Percentiles rank a stretch among this genome's conserved stretches.
These are phyloP conservation scores for Drosophila teissieri DNA, from an alignment of 1,140 invertebrate species.

Conservation along the genomic window DNA sequence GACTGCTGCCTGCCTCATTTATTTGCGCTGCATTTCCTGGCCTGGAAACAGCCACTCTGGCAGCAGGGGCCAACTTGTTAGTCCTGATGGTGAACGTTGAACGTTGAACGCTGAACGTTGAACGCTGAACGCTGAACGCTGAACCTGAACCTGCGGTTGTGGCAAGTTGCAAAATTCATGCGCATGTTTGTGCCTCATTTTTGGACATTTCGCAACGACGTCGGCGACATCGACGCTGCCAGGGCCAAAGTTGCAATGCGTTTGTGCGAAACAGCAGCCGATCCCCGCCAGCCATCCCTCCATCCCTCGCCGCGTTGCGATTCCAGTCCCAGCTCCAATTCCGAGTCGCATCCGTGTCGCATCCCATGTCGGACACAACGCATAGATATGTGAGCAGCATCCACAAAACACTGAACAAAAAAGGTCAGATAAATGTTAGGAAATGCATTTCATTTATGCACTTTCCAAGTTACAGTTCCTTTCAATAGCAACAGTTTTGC, in stretches of 20 bases:
- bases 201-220: conserved; percentile 67
- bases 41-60: conserved; percentile 17
- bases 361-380: conserved; percentile 52
- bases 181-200: conserved; percentile 80
- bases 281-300: conserved; percentile 6
- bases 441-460: too few relatives aligned
- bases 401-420: conserved; percentile 9
- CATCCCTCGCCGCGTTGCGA: conserved; percentile 15
- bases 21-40: conserved; percentile 76
- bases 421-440: background rate
- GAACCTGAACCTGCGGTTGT: conserved; percentile 23
- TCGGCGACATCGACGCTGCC: conserved; percentile 48
- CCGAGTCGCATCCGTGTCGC: conserved; percentile 54
- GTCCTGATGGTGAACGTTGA: conserved; percentile 25
- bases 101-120: conserved; percentile 12
- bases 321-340: conserved; percentile 49
- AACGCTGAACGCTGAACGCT: conserved; percentile 18
- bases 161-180: conserved; percentile 73
- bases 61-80: conserved; percentile 57
- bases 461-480: too few relatives aligned
- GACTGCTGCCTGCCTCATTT: conserved; percentile 67
- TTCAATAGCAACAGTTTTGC: too few relatives aligned
- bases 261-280: conserved; percentile 63
- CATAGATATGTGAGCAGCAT: conserved; percentile 40
- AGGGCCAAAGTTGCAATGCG: conserved; percentile 71